A percentile compares a stretch with the other conserved stretches of the same genome.
phyloP scores from a whole-genome alignment of 1,140 invertebrate genomes.

The Ooceraea biroi region DNA sequence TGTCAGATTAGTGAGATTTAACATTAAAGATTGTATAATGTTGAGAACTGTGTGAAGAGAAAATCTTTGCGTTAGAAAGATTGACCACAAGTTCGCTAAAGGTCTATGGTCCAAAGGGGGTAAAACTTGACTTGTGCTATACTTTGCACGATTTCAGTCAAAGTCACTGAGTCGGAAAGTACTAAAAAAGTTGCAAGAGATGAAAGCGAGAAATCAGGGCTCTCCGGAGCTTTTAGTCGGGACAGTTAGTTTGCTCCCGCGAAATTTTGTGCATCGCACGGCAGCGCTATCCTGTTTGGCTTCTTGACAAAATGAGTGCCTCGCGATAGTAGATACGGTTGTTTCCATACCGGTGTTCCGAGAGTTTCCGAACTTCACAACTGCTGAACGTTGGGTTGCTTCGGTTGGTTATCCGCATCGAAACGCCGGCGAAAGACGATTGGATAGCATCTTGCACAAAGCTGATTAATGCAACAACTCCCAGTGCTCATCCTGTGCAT shows the following conservation, averaged over 20 bases:
- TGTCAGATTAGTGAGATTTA: background rate
- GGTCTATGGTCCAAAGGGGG: background rate
- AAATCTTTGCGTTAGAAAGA: background rate
- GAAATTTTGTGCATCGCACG: background rate
- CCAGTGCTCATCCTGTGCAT: background rate
- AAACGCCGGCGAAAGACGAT: slow-evolving; percentile 23
- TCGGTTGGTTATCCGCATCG: slow-evolving; percentile 37
- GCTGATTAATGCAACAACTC: slow-evolving; percentile 55
- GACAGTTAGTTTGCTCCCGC: background rate
- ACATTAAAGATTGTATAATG: background rate
- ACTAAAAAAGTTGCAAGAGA: background rate
- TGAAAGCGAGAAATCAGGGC: background rate
- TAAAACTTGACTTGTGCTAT: background rate
- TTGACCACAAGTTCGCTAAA: background rate
- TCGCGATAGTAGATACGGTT: slow-evolving; percentile 31
- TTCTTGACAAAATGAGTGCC: slow-evolving; percentile 8
- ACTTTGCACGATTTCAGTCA: background rate
- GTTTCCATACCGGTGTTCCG: slow-evolving; percentile 3
- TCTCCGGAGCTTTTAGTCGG: background rate
- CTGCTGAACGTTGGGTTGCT: slow-evolving; percentile 33
- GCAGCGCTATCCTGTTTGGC: background rate
- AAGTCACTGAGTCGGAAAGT: background rate
- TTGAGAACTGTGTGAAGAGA: background rate
- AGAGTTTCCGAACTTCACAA: slow-evolving; percentile 32
- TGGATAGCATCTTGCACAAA: slow-evolving; percentile 51